Evolutionary conservation across 2,797 vertebrate species (phyloP).

Genomic region (Crenuchus spilurus): DNA sequence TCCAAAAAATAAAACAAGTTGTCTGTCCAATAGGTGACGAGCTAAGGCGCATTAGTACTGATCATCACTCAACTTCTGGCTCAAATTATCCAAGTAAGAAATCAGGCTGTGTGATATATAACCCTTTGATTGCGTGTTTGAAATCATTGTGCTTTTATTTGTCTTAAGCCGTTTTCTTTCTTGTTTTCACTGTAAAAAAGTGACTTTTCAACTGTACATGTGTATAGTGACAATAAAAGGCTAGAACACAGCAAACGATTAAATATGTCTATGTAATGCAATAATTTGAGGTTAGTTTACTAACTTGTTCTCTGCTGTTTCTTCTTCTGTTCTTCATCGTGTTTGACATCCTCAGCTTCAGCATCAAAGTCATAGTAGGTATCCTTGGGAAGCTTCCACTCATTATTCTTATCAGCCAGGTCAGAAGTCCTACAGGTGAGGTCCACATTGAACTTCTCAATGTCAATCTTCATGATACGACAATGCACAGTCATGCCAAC

Average conservation of each 20-base stretch:
- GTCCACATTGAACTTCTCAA: slow-evolving; percentile 97
- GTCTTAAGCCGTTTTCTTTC: too few relatives aligned
- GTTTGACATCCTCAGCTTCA: slow-evolving; percentile 91
- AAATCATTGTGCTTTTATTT: too few relatives aligned
- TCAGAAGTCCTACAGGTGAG: slow-evolving; percentile 97
- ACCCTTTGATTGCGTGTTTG: too few relatives aligned
- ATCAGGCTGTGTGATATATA: too few relatives aligned
- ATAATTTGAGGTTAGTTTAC: slow-evolving; percentile 55
- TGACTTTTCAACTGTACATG: too few relatives aligned
- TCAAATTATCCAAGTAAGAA: too few relatives aligned
- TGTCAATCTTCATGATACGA: slow-evolving; percentile 99
- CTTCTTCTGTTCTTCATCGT: slow-evolving; percentile 93
- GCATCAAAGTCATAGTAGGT: slow-evolving; percentile 97
- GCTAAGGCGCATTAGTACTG: too few relatives aligned
- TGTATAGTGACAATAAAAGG: too few relatives aligned
- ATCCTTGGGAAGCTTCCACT: slow-evolving; percentile 98
- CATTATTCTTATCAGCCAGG: slow-evolving; percentile 94
- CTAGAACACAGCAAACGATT: background rate
- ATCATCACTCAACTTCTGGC: too few relatives aligned
- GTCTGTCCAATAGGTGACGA: too few relatives aligned
- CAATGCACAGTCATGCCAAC: slow-evolving; percentile 99
- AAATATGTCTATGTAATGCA: background rate
- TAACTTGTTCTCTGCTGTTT: slow-evolving; percentile 96
- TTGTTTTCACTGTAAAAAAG: too few relatives aligned
- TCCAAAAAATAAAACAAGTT: too few relatives aligned